Percentiles rank a stretch among this genome's conserved stretches.
These are phyloP conservation scores for Nasonia vitripennis DNA, from an alignment of 1,140 invertebrate genomes.

Conservation along the genomic window DNA sequence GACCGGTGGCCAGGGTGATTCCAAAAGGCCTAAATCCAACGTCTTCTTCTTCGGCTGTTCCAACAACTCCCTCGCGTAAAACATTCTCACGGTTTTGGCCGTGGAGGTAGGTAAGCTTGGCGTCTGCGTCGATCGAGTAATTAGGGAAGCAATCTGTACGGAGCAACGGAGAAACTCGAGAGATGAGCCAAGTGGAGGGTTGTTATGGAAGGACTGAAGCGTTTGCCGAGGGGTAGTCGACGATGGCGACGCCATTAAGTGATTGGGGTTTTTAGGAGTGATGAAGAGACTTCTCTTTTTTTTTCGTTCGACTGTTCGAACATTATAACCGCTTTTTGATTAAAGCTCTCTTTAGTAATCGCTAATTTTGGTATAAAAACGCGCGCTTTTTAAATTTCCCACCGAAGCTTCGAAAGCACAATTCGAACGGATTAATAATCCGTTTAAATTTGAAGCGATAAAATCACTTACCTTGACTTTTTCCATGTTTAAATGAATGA, in stretches of 20 bases:
- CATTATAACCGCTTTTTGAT: too few relatives aligned
- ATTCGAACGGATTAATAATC: too few relatives aligned
- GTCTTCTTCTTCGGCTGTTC: not conserved
- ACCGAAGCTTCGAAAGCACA: too few relatives aligned
- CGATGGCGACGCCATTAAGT: not conserved
- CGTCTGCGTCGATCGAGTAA: not conserved
- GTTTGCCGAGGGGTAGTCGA: not conserved
- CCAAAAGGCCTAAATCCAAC: not conserved
- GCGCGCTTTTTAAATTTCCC: too few relatives aligned
- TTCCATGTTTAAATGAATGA: too few relatives aligned
- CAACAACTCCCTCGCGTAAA: constrained; percentile 1
- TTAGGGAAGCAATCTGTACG: not conserved
- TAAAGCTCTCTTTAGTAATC: too few relatives aligned
- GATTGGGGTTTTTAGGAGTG: not conserved
- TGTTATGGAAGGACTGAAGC: not conserved
- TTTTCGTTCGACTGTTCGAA: too few relatives aligned
- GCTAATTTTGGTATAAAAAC: too few relatives aligned
- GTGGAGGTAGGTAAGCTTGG: not conserved
- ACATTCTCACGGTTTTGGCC: not conserved
- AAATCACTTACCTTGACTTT: too few relatives aligned
- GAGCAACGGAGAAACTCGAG: not conserved
- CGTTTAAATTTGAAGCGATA: too few relatives aligned
- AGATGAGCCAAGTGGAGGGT: not conserved
- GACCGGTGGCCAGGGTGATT: not conserved
- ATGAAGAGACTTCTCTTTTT: not conserved